Evolutionary conservation across 1,140 invertebrate genomes (phyloP), one percentile per base, ranked within the genome.

Genomic region (Platyscapa corneri): DNA sequence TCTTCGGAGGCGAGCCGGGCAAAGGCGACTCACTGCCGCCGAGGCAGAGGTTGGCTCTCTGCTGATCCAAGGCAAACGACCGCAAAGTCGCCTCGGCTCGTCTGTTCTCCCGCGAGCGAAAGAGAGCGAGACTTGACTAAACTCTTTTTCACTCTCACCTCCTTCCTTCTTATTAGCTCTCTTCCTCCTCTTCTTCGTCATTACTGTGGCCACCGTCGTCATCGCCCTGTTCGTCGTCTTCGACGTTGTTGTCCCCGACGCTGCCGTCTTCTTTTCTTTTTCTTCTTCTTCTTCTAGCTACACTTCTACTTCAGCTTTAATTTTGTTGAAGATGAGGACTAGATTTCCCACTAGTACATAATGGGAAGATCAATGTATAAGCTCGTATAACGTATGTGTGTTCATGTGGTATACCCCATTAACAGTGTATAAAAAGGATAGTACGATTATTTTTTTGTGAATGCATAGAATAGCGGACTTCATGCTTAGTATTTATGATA

Each of bases 61-160:
- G 49, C 20, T 34, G 82, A 53, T 76, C 81, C 85, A 86, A 86
- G 85, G 85, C 85, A 86, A 86, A 86, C 85, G 85, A 86, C 85
- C 85, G 85, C 79, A 74, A 81, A 86, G 72, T 82, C 80, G 79
- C 76, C 64, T 53, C 56, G 34, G 5, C 20, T 20, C 70, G 34
- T 42, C 67, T 67, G 3, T 70, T 64, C 65, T 53, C 42, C 46
- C 39, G 30, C 18, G 39, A 32, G 65, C 30, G 32, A 81, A 39
- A 67, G n/a, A 49, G 34, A 78, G 34, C 7, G 34, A 56, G 75
- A n/a, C 32, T 34, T 46, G 12, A 1, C 65, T 34, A 0, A 30
- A 34, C 75, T 56, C 49, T 67, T 39, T 10, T 46, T 12, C 74
- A 18, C 56, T 77, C 39, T 20, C 34, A 32, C 74, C 64, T 64